Conservation (phyloP, 2,113 vertebrate genomes). For the Pionites leucogaster region DNA sequence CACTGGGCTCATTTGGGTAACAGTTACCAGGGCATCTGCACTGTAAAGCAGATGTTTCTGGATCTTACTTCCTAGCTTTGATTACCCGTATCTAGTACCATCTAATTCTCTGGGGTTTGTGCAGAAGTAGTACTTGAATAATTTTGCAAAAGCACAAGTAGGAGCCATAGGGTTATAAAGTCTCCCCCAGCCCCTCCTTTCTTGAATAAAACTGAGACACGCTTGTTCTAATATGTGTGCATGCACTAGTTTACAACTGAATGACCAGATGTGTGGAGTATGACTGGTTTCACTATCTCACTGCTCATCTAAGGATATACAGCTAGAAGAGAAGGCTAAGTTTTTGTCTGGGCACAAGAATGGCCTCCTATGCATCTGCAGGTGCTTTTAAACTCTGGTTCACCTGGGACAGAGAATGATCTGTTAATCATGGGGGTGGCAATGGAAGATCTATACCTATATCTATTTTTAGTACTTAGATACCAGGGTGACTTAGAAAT, state of each 20-base stretch:
- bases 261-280: background rate
- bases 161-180: background rate
- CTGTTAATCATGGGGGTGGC: background rate
- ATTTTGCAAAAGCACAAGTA: background rate
- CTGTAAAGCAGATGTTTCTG: background rate
- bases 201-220: background rate
- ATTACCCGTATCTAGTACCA: rapidly evolving
- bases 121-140: background rate
- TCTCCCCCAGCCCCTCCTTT: background rate
- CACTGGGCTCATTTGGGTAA: background rate
- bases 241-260: background rate
- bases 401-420: background rate
- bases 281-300: background rate
- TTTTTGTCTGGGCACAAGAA: background rate
- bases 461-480: background rate
- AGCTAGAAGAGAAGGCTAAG: background rate
- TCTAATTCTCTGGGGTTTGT: background rate
- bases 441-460: background rate
- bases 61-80: background rate
- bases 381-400: background rate
- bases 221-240: background rate
- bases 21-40: background rate
- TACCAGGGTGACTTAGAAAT: background rate
- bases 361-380: background rate
- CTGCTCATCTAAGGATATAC: too few species aligned